Base-by-base conservation (phyloP, 2,797 vertebrate genomes). In the Hydrolagus colliei region DNA sequence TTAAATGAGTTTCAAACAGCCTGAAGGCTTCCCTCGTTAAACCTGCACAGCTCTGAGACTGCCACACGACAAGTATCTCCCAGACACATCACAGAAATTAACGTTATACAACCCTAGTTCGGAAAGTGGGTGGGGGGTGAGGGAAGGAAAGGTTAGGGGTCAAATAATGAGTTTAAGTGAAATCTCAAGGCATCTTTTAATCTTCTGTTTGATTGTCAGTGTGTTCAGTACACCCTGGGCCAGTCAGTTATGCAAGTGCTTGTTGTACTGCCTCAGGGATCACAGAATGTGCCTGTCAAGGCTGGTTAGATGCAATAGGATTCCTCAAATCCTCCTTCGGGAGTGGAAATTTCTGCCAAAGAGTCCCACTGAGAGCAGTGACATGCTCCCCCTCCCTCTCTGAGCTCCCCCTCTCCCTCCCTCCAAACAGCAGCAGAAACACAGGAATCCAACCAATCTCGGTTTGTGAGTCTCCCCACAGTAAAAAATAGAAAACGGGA, bases 151-250 rank as follows among this genome's bases (percentile, higher is more conserved):
- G 79, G 65, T 63, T 63, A 82, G 67, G 62, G 27, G 78, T 84
- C 79, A 84, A 71, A 84, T 27, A 84, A n/a, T 84, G 79, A 84
- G 79, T 84, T 84, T 20, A 84, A 71, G 65, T 68, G 52, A 84
- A 84, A 84, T 84, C 79, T 84, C 41, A 52, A 52, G 41, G 41
- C 41, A 52, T 52, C 41, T 52, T 52, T 84, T 84, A 84, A 84
- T 84, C 79, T 84, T 82, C 79, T 84, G 79, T 84, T 84, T 84
- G 79, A 84, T 84, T 65, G 4, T 84, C 65, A 84, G 41, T 71
- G 41, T n/a, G 18, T 68, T 68, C 41, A 84, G 41, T 65, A 41
- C 79, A 84, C 79, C 79, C 79, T 10, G 12, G 65, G 79, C 79
- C 32, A 71, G 67, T 27, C 65, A 84, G 79, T 52, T n/a, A 16